Conservation (phyloP, 2,113 vertebrate genomes). For the Peromyscus leucopus region DNA sequence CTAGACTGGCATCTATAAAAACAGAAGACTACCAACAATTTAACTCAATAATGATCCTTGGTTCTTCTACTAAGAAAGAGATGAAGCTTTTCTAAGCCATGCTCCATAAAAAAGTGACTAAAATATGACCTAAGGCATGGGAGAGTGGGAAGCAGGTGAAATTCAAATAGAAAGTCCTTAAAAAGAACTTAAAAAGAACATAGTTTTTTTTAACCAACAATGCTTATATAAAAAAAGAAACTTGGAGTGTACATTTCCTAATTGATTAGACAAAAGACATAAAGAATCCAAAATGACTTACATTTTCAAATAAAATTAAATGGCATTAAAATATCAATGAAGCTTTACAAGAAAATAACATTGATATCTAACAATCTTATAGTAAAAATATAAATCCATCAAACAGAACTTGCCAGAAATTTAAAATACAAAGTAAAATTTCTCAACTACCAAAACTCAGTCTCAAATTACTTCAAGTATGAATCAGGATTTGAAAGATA, state of each 20-base stretch:
- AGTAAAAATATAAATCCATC: slow-evolving; percentile 46
- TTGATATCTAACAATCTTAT: slow-evolving; percentile 18
- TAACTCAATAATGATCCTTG: neutral
- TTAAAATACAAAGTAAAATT: slow-evolving; percentile 18
- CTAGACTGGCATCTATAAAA: slow-evolving; percentile 8
- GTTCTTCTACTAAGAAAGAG: neutral
- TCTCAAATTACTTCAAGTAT: slow-evolving; percentile 30
- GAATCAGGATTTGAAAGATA: neutral
- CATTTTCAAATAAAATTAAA: slow-evolving; percentile 58
- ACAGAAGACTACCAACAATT: slow-evolving; percentile 19
- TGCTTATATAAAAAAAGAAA: neutral
- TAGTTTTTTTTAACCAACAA: neutral
- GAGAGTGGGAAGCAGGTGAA: neutral
- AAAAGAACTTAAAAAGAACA: neutral
- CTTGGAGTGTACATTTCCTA: neutral
- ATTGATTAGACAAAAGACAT: slow-evolving; percentile 18
- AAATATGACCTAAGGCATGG: neutral
- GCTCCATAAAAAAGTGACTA: neutral
- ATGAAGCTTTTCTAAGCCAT: neutral
- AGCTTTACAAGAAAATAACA: slow-evolving; percentile 1
- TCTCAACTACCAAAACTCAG: neutral
- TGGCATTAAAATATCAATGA: slow-evolving; percentile 23
- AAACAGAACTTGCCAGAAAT: neutral
- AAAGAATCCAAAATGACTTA: neutral
- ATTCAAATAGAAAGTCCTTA: neutral